Evolutionary conservation across 2,113 vertebrate genomes (phyloP).

Genomic region (Herpetotheres cachinnans): DNA sequence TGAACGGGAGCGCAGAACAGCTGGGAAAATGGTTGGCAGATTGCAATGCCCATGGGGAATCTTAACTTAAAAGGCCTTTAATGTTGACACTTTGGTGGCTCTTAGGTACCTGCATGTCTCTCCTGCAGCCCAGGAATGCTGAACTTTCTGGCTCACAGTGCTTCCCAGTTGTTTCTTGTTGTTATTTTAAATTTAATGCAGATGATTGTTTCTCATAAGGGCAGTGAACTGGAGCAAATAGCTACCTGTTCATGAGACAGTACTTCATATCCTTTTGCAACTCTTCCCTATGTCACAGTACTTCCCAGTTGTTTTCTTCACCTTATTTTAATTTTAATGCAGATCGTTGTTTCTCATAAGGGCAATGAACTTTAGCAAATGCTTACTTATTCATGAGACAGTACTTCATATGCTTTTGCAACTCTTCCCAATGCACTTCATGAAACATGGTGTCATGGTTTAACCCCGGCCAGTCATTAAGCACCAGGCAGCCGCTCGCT

Average conservation of each 20-base stretch:
- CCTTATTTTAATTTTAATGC: too few relatives aligned
- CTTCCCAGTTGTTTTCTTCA: too few relatives aligned
- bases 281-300: not conserved
- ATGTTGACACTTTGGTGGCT: not conserved
- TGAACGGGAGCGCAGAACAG: not conserved
- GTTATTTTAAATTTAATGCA: not conserved
- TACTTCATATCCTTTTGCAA: not conserved
- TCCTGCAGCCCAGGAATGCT: not conserved
- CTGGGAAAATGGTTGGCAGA: not conserved
- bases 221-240: not conserved
- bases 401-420: too few relatives aligned
- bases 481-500: too few relatives aligned
- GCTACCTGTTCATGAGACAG: not conserved
- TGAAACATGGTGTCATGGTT: too few relatives aligned
- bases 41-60: not conserved
- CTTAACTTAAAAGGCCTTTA: not conserved
- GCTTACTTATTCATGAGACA: too few relatives aligned
- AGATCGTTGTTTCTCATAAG: too few relatives aligned
- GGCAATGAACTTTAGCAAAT: too few relatives aligned
- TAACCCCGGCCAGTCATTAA: too few relatives aligned
- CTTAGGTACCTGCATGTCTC: rapidly evolving
- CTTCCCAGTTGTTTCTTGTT: not conserved
- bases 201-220: not conserved
- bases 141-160: not conserved
- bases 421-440: too few relatives aligned